A percentile compares a stretch with the other conserved stretches of the same genome.
Conservation (phyloP, 1,140 invertebrate genomes). For the Penaeus chinensis region DNA sequence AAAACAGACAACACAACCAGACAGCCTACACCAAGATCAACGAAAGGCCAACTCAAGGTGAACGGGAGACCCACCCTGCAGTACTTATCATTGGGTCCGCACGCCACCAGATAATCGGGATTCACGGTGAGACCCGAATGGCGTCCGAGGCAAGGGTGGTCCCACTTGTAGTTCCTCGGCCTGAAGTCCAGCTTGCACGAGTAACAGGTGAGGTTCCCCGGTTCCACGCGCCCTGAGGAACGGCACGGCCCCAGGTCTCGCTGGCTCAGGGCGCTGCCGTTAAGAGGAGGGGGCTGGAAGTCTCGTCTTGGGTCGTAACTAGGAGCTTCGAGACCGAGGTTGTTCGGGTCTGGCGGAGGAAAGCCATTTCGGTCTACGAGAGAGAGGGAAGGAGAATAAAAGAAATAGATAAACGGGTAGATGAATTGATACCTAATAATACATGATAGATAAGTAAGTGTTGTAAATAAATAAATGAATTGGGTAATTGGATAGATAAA, state of each 20-base stretch:
- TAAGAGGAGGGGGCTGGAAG: too few species aligned
- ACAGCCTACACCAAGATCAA: too few species aligned
- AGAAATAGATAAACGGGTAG: neutral
- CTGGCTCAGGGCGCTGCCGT: too few species aligned
- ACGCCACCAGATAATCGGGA: neutral
- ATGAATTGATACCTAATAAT: neutral
- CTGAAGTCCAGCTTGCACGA: constrained; percentile 13
- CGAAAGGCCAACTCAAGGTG: too few species aligned
- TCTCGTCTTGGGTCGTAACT: too few species aligned
- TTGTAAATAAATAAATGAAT: too few species aligned
- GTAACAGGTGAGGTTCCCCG: constrained; percentile 9
- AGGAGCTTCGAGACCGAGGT: neutral
- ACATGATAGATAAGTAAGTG: too few species aligned
- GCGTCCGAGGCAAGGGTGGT: neutral
- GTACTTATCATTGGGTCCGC: neutral
- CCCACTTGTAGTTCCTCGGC: neutral
- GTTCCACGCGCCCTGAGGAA: neutral
- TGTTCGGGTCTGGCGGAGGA: constrained; percentile 8
- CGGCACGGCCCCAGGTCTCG: neutral
- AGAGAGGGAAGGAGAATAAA: neutral
- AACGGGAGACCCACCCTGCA: neutral
- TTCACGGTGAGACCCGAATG: neutral
- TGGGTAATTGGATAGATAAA: too few species aligned
- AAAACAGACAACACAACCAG: too few species aligned
- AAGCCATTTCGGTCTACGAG: neutral